phyloP scores from a whole-genome alignment of 1,140 invertebrate genomes.

The Leptinotarsa undecemlineata region DNA sequence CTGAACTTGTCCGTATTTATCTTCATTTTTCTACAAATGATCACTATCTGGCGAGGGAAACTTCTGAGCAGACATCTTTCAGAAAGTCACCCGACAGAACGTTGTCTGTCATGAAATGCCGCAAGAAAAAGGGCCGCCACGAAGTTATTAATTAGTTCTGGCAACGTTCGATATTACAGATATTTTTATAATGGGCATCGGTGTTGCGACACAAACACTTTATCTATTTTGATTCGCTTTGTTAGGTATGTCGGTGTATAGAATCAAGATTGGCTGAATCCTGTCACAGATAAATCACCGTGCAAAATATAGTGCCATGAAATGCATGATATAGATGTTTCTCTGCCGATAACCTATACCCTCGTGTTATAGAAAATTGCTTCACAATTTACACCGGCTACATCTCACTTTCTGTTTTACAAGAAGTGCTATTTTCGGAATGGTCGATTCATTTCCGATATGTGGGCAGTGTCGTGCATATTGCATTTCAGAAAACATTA shows the following conservation, averaged over 20 bases:
- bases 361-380: conserved; percentile 25
- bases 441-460: conserved; percentile 5
- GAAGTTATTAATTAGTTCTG: conserved; percentile 28
- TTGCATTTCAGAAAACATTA: too few species aligned
- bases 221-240: conserved; percentile 30
- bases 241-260: conserved; percentile 20
- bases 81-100: not conserved
- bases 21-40: too few species aligned
- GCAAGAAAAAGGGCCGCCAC: conserved; percentile 11
- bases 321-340: conserved; percentile 19
- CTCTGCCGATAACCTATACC: conserved; percentile 23
- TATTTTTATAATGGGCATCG: conserved; percentile 14
- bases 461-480: not conserved
- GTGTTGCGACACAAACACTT: conserved; percentile 15
- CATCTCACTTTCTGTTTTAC: conserved; percentile 8
- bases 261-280: conserved; percentile 23
- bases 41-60: not conserved
- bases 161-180: conserved; percentile 15
- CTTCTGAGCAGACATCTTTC: not conserved
- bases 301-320: conserved; percentile 21
- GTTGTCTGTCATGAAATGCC: not conserved
- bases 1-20: too few species aligned
- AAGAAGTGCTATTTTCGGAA: not conserved
- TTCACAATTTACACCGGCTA: conserved; percentile 19
- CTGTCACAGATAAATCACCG: conserved; percentile 28